Base-by-base conservation (phyloP, 2,888 invertebrate species). In the Clusia tigrina region DNA sequence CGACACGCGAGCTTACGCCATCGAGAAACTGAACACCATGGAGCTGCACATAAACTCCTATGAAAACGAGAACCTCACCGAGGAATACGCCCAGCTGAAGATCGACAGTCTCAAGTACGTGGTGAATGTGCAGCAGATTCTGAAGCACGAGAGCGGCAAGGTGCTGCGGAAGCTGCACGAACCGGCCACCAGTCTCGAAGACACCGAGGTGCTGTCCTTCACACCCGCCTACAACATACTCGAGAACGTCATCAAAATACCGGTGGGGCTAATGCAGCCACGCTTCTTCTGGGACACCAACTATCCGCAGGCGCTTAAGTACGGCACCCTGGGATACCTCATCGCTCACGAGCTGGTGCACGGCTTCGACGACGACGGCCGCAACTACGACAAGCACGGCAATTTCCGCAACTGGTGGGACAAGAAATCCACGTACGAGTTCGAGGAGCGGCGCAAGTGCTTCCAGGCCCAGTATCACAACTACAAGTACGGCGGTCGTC, bases 321-420 rank as follows among this genome's bases (percentile, higher is more conserved):
- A 76, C 38, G 76, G 73, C 37, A 75, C 80, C 0, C 64, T 82
- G 26, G 81, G 82, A 1, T 78, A 72, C 18, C 65, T 80, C 0
- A 71, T 81, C 20, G 81, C 78, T 1, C 81, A 81, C 58, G 81
- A 82, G 69, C 72, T 81, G 70, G 69, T 78, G 1, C 81, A 82
- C 54, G 81, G 79, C 17, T 81, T 82, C 55, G 82, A 81, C 54
- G 79, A 78, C 25, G 71, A 73, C 3, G 81, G 81, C 0, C 72
- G 73, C 10, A 74, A 70, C 6, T 78, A 73, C 24, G 78, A 80
- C 65, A 70, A 71, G 0, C 55, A 64, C n/a, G 78, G 80, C 6
- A 70, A 73, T 17, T 54, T 69, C 23, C 68, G 68, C 1, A 67
- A 68, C 9, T 81, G 80, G 81, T 82, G 81, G 81, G 79, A 80